Evolutionary conservation across 2,797 vertebrate genomes (phyloP).

Genomic region (Onychomys leucogaster): DNA sequence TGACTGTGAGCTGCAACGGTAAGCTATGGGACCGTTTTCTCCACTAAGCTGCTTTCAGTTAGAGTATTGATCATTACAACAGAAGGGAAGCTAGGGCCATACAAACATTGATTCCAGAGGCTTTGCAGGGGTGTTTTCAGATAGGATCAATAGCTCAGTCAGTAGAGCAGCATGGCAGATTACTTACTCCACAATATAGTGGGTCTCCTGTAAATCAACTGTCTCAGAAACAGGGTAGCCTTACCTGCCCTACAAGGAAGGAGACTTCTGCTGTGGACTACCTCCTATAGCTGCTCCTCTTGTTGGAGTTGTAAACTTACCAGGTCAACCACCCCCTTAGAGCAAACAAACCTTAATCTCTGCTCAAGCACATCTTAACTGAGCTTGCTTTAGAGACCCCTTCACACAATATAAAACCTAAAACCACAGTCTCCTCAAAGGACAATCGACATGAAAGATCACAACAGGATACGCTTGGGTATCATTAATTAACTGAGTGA

Average conservation of each 20-base stretch:
- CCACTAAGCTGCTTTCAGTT: background rate
- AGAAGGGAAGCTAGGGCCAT: background rate
- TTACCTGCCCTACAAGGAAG: background rate
- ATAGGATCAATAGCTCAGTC: constrained; percentile 12
- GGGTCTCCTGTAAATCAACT: background rate
- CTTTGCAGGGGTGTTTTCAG: background rate
- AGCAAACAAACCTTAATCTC: background rate
- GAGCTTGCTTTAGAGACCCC: background rate
- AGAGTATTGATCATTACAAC: background rate
- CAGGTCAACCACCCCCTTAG: constrained; percentile 26
- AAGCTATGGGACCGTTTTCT: background rate
- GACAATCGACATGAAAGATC: constrained; percentile 22
- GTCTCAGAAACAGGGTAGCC: background rate
- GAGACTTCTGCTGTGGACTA: background rate
- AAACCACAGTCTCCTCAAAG: constrained; percentile 2
- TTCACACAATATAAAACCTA: background rate
- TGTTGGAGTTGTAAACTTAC: background rate
- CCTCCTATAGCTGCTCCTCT: background rate
- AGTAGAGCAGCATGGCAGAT: background rate
- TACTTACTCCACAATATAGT: background rate
- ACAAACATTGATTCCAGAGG: constrained; percentile 24
- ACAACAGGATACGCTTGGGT: background rate
- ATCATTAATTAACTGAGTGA: background rate
- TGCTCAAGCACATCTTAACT: background rate
- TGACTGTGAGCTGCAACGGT: background rate